A percentile compares a stretch with the other conserved stretches of the same genome.
phyloP scores from a whole-genome alignment of 2,797 vertebrate genomes.

The Channallabes apus region DNA sequence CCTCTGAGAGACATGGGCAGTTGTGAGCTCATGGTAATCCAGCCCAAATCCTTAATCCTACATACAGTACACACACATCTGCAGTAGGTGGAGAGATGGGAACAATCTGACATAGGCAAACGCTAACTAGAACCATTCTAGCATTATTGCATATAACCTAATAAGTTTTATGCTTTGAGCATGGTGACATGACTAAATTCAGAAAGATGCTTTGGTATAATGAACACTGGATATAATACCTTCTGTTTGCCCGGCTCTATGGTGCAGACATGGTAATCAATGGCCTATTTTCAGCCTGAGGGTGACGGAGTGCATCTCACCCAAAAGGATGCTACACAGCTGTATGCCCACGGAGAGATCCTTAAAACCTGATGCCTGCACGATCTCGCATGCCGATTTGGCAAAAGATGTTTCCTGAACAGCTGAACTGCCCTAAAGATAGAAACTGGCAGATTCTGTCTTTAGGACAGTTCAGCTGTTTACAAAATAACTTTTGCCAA shows the following conservation, averaged over 20 bases:
- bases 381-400: slow-evolving; percentile 42
- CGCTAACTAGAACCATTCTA: slow-evolving; percentile 28
- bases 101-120: neutral
- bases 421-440: slow-evolving; percentile 47
- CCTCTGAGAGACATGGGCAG: slow-evolving; percentile 25
- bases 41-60: slow-evolving; percentile 78
- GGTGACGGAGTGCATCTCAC: slow-evolving; percentile 11
- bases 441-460: slow-evolving; percentile 45
- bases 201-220: neutral
- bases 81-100: slow-evolving; percentile 23
- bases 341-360: slow-evolving; percentile 27
- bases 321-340: slow-evolving; percentile 37
- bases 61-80: slow-evolving; percentile 55
- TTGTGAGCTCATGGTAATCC: slow-evolving; percentile 67
- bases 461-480: slow-evolving; percentile 47
- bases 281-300: slow-evolving; percentile 24
- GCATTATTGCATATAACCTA: slow-evolving; percentile 7
- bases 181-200: slow-evolving; percentile 14
- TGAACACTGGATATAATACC: slow-evolving; percentile 15
- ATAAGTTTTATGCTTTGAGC: slow-evolving; percentile 36
- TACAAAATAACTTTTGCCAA: slow-evolving; percentile 41
- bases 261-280: slow-evolving; percentile 10
- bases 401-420: slow-evolving; percentile 44
- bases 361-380: slow-evolving; percentile 36
- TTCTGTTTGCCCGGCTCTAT: slow-evolving; percentile 8